Evolutionary conservation across 1,140 invertebrate genomes (phyloP), one percentile per base, ranked within the genome.

Genomic region (Sarcophaga peregrina): DNA sequence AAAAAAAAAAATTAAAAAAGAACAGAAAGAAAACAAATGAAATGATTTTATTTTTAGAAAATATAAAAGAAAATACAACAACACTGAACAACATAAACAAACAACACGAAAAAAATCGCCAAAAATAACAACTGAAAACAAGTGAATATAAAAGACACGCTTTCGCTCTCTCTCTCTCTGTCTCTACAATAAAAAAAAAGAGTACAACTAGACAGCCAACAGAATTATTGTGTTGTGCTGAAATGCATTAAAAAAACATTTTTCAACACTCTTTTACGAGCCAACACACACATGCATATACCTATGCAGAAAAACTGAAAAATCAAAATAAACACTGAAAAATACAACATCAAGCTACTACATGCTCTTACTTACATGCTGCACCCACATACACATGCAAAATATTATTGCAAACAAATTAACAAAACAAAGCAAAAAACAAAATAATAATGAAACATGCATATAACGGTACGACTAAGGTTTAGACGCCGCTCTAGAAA

Each of bases 401-500:
- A n/a, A 25, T 72, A 25, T 72, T 72, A 72, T 11, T 72, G 37
- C 37, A 25, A 11, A 72, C 20, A 10, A 72, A 72, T 20, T 72
- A 72, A 17, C 17, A 72, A 72, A 72, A 8, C n/a, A 25, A 25
- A 72, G n/a, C n/a, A n/a, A n/a, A n/a, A n/a, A n/a, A n/a, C n/a
- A n/a, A n/a, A n/a, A n/a, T n/a, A n/a, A n/a, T n/a, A n/a, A n/a
- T n/a, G n/a, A n/a, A n/a, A n/a, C n/a, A n/a, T n/a, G n/a, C 75
- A 52, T 25, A 78, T 78, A 78, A 78, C 75, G 47, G 75, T 78
- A 4, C 20, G 75, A 52, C 25, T 37, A 37, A 78, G 75, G 50
- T 47, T 78, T 78, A 78, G 75, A 78, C 75, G 75, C 75, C 75
- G 75, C 75, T 78, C 47, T 78, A 78, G 47, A 78, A 78, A 78